Evolutionary conservation across 2,113 vertebrate species (phyloP), one percentile per base, ranked within the genome.

Genomic region (Addax nasomaculatus): DNA sequence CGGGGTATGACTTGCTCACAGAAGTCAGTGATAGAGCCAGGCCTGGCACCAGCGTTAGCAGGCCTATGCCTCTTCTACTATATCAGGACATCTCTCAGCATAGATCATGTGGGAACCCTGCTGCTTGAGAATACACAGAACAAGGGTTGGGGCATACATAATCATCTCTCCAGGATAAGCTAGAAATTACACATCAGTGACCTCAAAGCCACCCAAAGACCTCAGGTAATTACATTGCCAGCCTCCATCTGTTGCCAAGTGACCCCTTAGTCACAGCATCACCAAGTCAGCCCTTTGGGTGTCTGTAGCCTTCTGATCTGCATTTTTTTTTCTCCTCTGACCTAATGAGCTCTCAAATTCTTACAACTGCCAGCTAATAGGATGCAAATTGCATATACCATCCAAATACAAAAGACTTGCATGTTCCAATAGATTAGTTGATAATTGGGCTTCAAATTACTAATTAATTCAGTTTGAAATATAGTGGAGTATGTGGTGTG

Each of bases 361-460:
- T 84, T 95, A 96, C 93, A 94, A 97, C 88, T 84, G 79, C 89
- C 51, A 89, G 88, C 95, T 98, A 98, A 98, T 96, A 90, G 79
- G 96, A 97, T 95, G 93, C 94, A 98, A 97, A 98, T 97, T 96
- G 88, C 70, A 87, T 57, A 96, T 95, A 92, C 55, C 89, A 57
- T 91, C 96, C 88, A 95, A 90, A 97, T 90, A 97, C 90, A 96
- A 97, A 97, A 97, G 90, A 64, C 78, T 96, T 91, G 62, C 90
- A 47, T 97, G 97, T 98, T 98, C 90, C 97, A 84, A 98, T 97
- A 98, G 97, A 98, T 98, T 98, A 98, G 97, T 53, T 98, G 96
- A 97, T 98, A 98, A 98, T 99, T 98, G 98, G 98, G 97, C 97
- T 98, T 98, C 98, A 99, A 97, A 98, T 98, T 98, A 95, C 95